Percentiles rank a stretch among this genome's conserved stretches.
Evolutionary conservation across 2,888 invertebrate genomes (phyloP).

Genomic region (Parascotia fuliginaria): DNA sequence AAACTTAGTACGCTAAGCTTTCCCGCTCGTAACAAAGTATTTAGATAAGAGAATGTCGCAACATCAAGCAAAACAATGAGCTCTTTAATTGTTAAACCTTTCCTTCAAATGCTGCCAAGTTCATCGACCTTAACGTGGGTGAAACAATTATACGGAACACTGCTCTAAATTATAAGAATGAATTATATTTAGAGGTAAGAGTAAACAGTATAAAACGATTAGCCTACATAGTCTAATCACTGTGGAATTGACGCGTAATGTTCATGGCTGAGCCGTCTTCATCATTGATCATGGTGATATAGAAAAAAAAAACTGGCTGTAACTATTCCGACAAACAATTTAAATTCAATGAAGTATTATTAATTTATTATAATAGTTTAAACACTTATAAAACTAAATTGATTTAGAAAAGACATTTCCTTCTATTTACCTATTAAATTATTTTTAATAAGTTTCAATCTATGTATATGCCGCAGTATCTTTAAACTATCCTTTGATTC

Average conservation of each 20-base stretch:
- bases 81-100: constrained; percentile 75
- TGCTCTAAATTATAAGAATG: constrained; percentile 3
- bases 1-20: constrained; percentile 57
- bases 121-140: constrained; percentile 66
- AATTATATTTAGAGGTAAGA: neutral
- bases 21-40: constrained; percentile 60
- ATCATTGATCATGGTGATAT: too few relatives aligned
- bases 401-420: too few relatives aligned
- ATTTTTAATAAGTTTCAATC: neutral
- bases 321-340: too few relatives aligned
- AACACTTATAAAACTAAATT: too few relatives aligned
- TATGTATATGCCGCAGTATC: constrained; percentile 12
- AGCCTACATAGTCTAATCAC: neutral
- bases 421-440: too few relatives aligned
- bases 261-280: too few relatives aligned
- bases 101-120: constrained; percentile 57
- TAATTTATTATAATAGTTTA: too few relatives aligned
- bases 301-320: too few relatives aligned
- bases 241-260: too few relatives aligned
- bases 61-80: constrained; percentile 75
- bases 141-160: constrained; percentile 42
- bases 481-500: constrained; percentile 25
- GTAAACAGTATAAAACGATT: neutral
- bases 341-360: too few relatives aligned
- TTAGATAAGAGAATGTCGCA: constrained; percentile 76